Evolutionary conservation across 2,113 vertebrate genomes (phyloP).

Genomic region (Holacanthus passer): DNA sequence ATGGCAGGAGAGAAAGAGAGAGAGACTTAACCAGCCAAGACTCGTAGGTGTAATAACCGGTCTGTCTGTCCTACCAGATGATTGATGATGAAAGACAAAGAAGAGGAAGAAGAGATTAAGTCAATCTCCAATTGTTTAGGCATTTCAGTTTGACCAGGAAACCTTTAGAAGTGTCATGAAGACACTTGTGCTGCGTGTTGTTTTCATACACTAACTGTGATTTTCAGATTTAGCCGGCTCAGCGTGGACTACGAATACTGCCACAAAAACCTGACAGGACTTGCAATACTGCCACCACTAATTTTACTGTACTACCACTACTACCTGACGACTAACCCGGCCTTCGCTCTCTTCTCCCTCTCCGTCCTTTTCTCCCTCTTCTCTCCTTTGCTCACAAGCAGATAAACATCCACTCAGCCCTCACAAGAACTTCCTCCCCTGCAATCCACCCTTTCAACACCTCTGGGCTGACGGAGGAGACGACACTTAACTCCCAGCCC

Average conservation of each 20-base stretch:
- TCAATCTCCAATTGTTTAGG: not conserved
- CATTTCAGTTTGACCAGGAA: not conserved
- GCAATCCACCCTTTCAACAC: slow-evolving; percentile 75
- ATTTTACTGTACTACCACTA: not conserved
- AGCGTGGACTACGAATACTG: not conserved
- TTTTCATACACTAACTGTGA: not conserved
- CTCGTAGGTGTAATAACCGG: too few species aligned
- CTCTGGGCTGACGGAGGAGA: slow-evolving; percentile 66
- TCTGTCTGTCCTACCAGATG: too few species aligned
- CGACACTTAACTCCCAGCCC: slow-evolving; percentile 75
- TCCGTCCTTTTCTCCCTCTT: slow-evolving; percentile 7
- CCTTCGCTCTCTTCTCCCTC: not conserved
- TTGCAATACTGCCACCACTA: not conserved
- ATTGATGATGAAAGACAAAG: not conserved
- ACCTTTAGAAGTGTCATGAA: not conserved
- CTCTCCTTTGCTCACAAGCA: slow-evolving; percentile 45
- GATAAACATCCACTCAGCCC: slow-evolving; percentile 77
- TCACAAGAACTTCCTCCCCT: slow-evolving; percentile 73
- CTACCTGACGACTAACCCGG: not conserved
- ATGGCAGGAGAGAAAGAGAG: not conserved
- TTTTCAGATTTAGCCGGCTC: not conserved
- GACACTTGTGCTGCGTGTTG: not conserved
- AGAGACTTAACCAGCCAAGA: not conserved
- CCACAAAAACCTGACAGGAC: not conserved
- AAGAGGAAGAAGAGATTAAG: not conserved